A percentile compares a stretch with the other conserved stretches of the same genome.
Conservation (phyloP, 2,888 invertebrate genomes). For the Polyploca ridens region DNA sequence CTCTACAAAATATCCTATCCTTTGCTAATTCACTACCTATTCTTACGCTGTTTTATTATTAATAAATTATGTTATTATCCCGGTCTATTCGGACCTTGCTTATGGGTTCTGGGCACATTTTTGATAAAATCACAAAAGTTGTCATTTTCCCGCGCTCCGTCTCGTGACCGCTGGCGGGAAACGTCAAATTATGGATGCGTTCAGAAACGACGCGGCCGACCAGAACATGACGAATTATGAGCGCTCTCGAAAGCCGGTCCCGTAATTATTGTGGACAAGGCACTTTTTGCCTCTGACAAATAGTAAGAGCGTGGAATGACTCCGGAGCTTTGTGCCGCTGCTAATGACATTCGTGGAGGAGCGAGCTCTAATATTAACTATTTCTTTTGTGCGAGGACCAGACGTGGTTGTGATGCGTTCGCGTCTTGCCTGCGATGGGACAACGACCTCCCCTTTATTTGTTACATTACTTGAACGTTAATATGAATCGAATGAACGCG, state of each 20-base stretch:
- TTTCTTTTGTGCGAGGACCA: constrained; percentile 79
- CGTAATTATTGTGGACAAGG: constrained; percentile 84
- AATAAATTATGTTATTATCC: not conserved
- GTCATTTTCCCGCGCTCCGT: constrained; percentile 62
- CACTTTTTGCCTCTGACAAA: constrained; percentile 83
- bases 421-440: constrained; percentile 63
- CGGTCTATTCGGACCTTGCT: not conserved
- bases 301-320: constrained; percentile 81
- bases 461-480: constrained; percentile 79
- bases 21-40: not conserved
- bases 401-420: constrained; percentile 67
- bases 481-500: constrained; percentile 78
- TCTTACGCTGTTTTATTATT: not conserved
- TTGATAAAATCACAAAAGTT: constrained; percentile 12
- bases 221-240: constrained; percentile 84
- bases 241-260: constrained; percentile 78
- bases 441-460: constrained; percentile 79
- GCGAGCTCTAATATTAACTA: constrained; percentile 80
- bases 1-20: too few relatives aligned
- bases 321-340: constrained; percentile 78
- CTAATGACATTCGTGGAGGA: constrained; percentile 79
- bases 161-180: constrained; percentile 72
- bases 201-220: constrained; percentile 78
- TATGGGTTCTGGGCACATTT: not conserved
- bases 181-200: constrained; percentile 81